phyloP scores from a whole-genome alignment of 1,140 invertebrate genomes.

The Thaumatotibia leucotreta region DNA sequence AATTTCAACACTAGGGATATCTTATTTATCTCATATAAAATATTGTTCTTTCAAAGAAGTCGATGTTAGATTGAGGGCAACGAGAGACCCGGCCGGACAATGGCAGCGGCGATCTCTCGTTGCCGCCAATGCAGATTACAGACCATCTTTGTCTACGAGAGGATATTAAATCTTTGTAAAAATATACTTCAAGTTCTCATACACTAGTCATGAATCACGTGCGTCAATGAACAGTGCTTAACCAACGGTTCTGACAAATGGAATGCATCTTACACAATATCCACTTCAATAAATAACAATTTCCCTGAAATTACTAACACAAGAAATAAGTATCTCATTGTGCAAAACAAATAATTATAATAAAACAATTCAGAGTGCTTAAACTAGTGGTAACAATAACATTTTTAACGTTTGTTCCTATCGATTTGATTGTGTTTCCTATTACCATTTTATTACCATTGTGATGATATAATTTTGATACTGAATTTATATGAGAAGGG shows the following conservation, averaged over 20 bases:
- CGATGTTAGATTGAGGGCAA: not conserved
- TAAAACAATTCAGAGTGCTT: conserved; percentile 65
- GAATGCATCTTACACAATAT: conserved; percentile 69
- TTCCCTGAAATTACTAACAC: conserved; percentile 44
- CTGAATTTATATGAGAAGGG: not conserved
- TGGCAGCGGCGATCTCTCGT: not conserved
- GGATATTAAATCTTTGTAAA: conserved; percentile 41
- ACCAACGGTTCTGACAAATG: conserved; percentile 53
- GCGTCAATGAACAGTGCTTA: conserved; percentile 64
- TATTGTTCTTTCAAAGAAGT: conserved; percentile 6
- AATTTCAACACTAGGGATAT: conserved; percentile 8
- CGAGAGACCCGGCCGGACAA: not conserved
- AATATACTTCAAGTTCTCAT: conserved; percentile 37
- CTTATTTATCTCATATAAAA: conserved; percentile 9
- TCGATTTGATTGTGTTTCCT: conserved; percentile 33
- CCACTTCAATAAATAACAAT: conserved; percentile 47
- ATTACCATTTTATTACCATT: conserved; percentile 17
- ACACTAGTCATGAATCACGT: conserved; percentile 45
- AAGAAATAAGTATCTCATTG: conserved; percentile 35
- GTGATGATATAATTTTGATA: not conserved
- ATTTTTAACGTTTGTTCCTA: conserved; percentile 56
- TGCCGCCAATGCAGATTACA: not conserved
- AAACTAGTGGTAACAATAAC: conserved; percentile 75
- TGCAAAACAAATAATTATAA: conserved; percentile 47
- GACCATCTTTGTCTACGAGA: conserved; percentile 20